Conservation (phyloP, 2,113 vertebrate species). For the Chaetodon trifascialis region DNA sequence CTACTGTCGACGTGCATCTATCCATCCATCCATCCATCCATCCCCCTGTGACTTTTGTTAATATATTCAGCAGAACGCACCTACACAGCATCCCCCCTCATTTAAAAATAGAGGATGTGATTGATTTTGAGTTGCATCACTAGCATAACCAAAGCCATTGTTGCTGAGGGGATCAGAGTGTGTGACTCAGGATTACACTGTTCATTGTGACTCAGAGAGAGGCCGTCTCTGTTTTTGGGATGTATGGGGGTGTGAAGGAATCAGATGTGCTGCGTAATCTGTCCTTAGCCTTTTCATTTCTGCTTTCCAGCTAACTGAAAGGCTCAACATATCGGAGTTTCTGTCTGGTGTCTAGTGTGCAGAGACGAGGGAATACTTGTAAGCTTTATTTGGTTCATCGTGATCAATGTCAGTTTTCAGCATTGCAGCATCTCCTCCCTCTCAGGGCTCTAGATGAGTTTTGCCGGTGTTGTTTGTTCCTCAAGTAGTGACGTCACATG, state of each 20-base stretch:
- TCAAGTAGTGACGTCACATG: not conserved
- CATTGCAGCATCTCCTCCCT: not conserved
- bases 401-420: slow-evolving; percentile 3
- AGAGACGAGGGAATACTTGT: too few species aligned
- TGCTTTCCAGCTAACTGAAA: slow-evolving; percentile 12
- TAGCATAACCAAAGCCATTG: slow-evolving; percentile 41
- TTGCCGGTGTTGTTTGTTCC: slow-evolving; percentile 5
- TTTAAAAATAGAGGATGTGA: slow-evolving; percentile 70
- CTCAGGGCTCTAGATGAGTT: not conserved
- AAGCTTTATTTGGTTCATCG: not conserved
- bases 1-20: not conserved
- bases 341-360: not conserved
- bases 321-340: not conserved
- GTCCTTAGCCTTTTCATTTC: not conserved
- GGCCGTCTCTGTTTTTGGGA: slow-evolving; percentile 59
- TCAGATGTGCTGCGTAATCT: slow-evolving; percentile 50
- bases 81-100: slow-evolving; percentile 31
- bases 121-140: slow-evolving; percentile 72
- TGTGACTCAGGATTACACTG: slow-evolving; percentile 60
- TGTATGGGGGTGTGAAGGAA: slow-evolving; percentile 47
- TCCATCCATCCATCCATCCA: not conserved
- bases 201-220: slow-evolving; percentile 57
- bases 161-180: slow-evolving; percentile 52
- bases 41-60: not conserved
- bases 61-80: slow-evolving; percentile 35